Evolutionary conservation across 2,113 vertebrate genomes (phyloP), one percentile per base, ranked within the genome.

Genomic region (Apodemus speciosus): DNA sequence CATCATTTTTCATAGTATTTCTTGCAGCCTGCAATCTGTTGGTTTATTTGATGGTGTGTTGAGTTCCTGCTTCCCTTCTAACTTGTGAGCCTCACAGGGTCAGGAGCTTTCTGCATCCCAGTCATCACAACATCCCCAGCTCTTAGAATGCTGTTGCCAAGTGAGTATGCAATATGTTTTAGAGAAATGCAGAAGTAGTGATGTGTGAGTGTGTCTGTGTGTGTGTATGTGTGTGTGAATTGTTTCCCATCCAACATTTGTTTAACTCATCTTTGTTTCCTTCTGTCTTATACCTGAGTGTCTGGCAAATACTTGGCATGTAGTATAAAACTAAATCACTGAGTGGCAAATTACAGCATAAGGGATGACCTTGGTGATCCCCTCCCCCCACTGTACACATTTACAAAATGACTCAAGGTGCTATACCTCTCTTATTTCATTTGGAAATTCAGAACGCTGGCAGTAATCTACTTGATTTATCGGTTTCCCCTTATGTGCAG

Each of bases 401-500:
- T 97, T 96, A 95, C 88, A 93, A 86, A 97, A 92, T 94, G 91
- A 95, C 81, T 97, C 81, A 84, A 89, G 95, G 92, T 43, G 1
- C 62, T 97, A 85, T 56, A 15, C 95, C 68, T 95, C 97, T 97
- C 97, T 83, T 93, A 92, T 84, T 94, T 93, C 95, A 88, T 18
- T 95, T 92, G 96, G 96, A 96, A 80, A 76, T 95, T 92, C 69
- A 81, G 83, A 91, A 93, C 56, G 32, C 89, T 15, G 23, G 92
- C 90, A 93, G 49, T 97, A 96, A 95, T 95, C 92, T 92, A 49
- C 94, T 89, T 93, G 96, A 97, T 97, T 97, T 97, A 97, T 96
- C 25, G 6, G 49, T 92, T 95, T 81, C 75, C 80, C 95, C 80
- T 95, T 93, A 38, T 49, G 84, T 68, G 95, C 94, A 66, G 76